Percentiles rank a stretch among this genome's conserved stretches.
Evolutionary conservation across 2,113 vertebrate genomes (phyloP).

Genomic region (Tupaia tana): DNA sequence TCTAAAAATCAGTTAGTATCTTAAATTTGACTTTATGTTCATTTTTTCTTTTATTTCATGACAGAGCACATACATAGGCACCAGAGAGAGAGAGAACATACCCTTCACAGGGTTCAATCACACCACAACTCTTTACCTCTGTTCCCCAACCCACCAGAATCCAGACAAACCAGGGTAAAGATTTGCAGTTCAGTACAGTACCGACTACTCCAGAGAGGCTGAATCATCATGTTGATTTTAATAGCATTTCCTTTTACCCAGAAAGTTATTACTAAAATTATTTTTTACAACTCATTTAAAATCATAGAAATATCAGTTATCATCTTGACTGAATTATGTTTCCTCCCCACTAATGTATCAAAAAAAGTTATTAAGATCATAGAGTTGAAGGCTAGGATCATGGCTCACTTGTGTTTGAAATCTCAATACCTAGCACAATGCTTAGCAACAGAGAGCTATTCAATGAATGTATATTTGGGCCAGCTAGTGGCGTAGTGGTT

Average conservation of each 20-base stretch:
- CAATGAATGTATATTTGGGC: background rate
- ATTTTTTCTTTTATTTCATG: too few species aligned
- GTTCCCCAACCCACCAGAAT: too few species aligned
- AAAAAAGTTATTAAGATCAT: slow-evolving; percentile 7
- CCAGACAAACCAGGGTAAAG: too few species aligned
- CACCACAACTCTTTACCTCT: too few species aligned
- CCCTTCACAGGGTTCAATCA: too few species aligned
- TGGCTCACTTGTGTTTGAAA: background rate
- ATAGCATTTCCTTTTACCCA: background rate
- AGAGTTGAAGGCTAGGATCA: background rate
- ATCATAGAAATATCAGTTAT: background rate
- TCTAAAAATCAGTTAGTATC: background rate
- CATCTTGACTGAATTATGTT: background rate
- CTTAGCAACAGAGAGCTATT: background rate
- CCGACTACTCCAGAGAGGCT: too few species aligned
- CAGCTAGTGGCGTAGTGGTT: too few species aligned
- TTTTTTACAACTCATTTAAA: background rate
- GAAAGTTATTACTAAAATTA: background rate
- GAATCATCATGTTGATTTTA: background rate
- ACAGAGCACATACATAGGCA: too few species aligned
- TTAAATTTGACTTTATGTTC: slow-evolving; percentile 16
- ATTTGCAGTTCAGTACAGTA: too few species aligned
- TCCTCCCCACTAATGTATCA: background rate
- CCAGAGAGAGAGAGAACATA: too few species aligned
- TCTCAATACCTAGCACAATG: background rate